Base-by-base conservation (phyloP, 1,140 invertebrate species). In the Tigriopus japonicus region DNA sequence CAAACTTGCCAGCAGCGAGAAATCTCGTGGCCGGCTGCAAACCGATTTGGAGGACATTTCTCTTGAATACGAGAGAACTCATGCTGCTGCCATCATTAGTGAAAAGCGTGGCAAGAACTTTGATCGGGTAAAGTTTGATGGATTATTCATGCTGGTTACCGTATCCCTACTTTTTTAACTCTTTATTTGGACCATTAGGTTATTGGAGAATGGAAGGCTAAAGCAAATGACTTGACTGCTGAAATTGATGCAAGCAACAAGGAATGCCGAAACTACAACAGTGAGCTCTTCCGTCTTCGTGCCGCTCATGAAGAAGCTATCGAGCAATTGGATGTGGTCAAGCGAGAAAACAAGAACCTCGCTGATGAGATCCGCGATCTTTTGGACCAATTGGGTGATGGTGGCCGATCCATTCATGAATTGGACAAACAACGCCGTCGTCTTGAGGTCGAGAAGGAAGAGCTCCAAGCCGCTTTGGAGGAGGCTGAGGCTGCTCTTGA, bases 71-170 rank as follows among this genome's bases (percentile, higher is more conserved):
- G 79, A 80, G 64, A 70, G 76, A 54, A 73, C 76, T 7, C 77
- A 76, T 62, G 68, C 73, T 35, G 69, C 76, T 63, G 75, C 76
- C 42, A 69, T 70, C 60, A 66, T 73, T 19, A 66, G 80, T 28
- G 79, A 80, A 67, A 81, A 81, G 72, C 79, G 78, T 65, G 77
- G 80, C 66, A 76, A 78, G 63, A 70, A 69, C 64, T 80, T 80
- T 68, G 78, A 80, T 67, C 78, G 77, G 65, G 72, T 76, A 79
- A 80, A 70, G 80, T 78, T 78, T 35, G 28, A n/a, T n/a, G n/a
- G n/a, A n/a, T n/a, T n/a, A n/a, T n/a, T n/a, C n/a, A n/a, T n/a
- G n/a, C n/a, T n/a, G n/a, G n/a, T n/a, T n/a, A n/a, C n/a, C n/a
- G n/a, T n/a, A n/a, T n/a, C n/a, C n/a, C n/a, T n/a, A n/a, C n/a